A percentile compares a stretch with the other conserved stretches of the same genome.
phyloP scores from a whole-genome alignment of 2,888 invertebrate genomes.

The Amphipoea oculea region DNA sequence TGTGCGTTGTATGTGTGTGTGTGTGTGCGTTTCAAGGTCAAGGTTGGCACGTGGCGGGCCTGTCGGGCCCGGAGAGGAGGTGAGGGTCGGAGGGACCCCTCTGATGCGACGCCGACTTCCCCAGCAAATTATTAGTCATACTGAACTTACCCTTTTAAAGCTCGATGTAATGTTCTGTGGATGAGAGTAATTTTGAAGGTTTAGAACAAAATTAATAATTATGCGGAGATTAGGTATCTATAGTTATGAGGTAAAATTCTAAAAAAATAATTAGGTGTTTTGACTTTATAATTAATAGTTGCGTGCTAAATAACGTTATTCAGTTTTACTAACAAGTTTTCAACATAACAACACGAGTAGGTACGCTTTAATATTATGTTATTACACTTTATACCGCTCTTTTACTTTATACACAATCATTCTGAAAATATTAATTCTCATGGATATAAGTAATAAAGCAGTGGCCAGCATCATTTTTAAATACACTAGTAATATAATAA shows the following conservation, averaged over 20 bases:
- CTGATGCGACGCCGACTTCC: constrained; percentile 47
- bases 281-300: neutral
- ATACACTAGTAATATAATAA: neutral
- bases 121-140: constrained; percentile 55
- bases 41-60: constrained; percentile 79
- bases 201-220: neutral
- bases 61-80: constrained; percentile 36
- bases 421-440: neutral
- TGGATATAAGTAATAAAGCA: neutral
- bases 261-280: neutral
- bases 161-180: constrained; percentile 1
- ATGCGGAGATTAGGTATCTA: neutral
- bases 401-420: neutral
- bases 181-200: constrained; percentile 8
- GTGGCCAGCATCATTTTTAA: neutral
- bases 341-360: neutral
- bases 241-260: neutral
- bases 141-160: constrained; percentile 50
- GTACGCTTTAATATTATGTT: neutral
- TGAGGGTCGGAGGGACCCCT: constrained; percentile 52
- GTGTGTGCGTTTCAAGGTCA: constrained; percentile 81
- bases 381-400: neutral
- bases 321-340: neutral
- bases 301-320: neutral
- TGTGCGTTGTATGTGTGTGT: constrained; percentile 59